phyloP scores from a whole-genome alignment of 2,888 invertebrate genomes.

The Pristionchus maxplancki region DNA sequence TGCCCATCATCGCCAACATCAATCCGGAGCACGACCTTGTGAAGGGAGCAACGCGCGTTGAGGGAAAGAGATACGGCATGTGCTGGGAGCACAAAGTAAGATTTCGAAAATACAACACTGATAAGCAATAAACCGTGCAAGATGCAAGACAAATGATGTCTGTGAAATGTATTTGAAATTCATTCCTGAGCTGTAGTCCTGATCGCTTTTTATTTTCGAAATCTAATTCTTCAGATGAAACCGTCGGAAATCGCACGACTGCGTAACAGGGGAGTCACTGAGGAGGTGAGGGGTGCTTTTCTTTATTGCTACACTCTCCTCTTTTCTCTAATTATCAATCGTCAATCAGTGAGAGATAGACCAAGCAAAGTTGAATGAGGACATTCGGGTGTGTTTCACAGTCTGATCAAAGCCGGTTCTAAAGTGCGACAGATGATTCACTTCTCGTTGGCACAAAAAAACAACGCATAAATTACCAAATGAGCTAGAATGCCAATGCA shows the following conservation, averaged over 20 bases:
- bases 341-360: too few species aligned
- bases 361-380: too few species aligned
- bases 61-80: background rate
- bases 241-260: background rate
- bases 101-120: background rate
- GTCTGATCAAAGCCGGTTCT: too few species aligned
- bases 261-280: background rate
- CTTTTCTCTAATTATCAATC: too few species aligned
- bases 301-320: background rate
- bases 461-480: too few species aligned
- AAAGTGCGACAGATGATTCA: too few species aligned
- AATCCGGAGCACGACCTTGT: background rate
- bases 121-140: background rate
- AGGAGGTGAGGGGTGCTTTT: background rate
- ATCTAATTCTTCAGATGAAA: background rate
- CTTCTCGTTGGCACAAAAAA: too few species aligned
- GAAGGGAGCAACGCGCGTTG: background rate
- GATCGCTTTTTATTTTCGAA: background rate
- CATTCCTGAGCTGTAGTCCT: too few species aligned
- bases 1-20: background rate
- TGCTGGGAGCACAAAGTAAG: conserved; percentile 13
- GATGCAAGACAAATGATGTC: background rate
- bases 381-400: too few species aligned
- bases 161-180: background rate
- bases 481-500: too few species aligned